Base-by-base conservation (phyloP, 2,797 vertebrate species). In the Pelodytes ibericus region DNA sequence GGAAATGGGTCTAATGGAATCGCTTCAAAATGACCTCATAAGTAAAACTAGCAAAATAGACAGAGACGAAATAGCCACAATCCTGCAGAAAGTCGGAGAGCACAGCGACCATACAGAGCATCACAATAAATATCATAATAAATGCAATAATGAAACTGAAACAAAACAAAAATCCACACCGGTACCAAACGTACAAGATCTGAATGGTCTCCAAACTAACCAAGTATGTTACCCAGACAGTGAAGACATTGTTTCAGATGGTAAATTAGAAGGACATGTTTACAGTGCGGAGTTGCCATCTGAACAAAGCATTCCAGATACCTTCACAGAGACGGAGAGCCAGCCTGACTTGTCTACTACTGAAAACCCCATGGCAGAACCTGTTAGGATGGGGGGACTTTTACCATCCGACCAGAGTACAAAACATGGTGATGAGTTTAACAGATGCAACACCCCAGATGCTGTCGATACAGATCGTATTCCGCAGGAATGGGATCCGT, bases 41-140 rank as follows among this genome's bases (percentile, higher is more conserved):
- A 79, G 76, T 63, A 79, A 73, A 79, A 79, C 63, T 41, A 33
- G 30, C 10, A 79, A 72, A 39, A 79, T 73, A 30, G 76, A 73
- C 22, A 73, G 69, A 57, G 11, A 68, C 11, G 71, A 79, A 57
- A 72, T 79, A 20, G 71, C 64, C 24, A 79, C 71, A 57, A 79
- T 79, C 7, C 57, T 79, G 24, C 53, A 44, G n/a, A 41, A 22
- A 5, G 31, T 57, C 24, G 56, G 16, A 11, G 41, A 44, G 41
- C 26, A 39, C 29, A 33, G 47, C 18, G 6, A 3, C 20, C 13
- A 24, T 22, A 25, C 24, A 31, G 13, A 10, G 16, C 24, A 59
- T 67, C 10, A 18, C 30, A 15, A 33, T 20, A 16, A 59, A 25
- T 33, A 10, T 9, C 44, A 69, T 20, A 25, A 18, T 18, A 57